phyloP scores from a whole-genome alignment of 2,888 invertebrate genomes.

The Cremastinae sp. region DNA sequence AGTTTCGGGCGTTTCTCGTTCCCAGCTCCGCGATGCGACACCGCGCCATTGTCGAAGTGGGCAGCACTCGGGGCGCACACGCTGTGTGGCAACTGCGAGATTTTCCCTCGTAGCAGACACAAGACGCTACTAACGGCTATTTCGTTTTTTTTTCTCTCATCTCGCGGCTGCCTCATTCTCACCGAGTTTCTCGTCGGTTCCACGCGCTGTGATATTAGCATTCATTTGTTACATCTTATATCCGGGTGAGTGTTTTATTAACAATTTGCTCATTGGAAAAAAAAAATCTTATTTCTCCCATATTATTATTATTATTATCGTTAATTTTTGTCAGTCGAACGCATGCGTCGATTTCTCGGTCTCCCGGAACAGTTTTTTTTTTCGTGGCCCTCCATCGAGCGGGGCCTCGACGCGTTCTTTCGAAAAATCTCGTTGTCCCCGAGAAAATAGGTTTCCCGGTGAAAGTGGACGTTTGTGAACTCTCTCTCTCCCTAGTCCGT shows the following conservation, averaged over 20 bases:
- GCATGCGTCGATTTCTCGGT: too few relatives aligned
- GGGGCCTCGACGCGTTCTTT: background rate
- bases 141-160: conserved; percentile 62
- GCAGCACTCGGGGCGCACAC: conserved; percentile 77
- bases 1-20: conserved; percentile 63
- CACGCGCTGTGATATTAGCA: conserved; percentile 64
- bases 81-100: conserved; percentile 63
- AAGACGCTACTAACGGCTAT: conserved; percentile 54
- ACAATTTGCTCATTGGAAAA: too few relatives aligned
- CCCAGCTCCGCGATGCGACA: conserved; percentile 68
- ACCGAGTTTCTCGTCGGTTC: conserved; percentile 65
- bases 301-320: background rate
- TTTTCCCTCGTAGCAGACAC: conserved; percentile 31
- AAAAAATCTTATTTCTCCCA: too few relatives aligned
- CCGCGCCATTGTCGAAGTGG: conserved; percentile 77
- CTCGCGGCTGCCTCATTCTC: conserved; percentile 58
- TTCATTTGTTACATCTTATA: conserved; percentile 53
- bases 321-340: background rate
- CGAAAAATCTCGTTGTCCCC: background rate
- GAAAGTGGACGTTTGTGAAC: conserved; percentile 67
- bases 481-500: conserved; percentile 61
- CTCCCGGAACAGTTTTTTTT: too few relatives aligned
- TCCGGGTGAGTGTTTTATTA: conserved; percentile 68
- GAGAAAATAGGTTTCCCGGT: conserved; percentile 46
- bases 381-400: too few relatives aligned